These are phyloP conservation scores for Leuctra nigra DNA, from an alignment of 2,888 invertebrate species.

Conservation along the genomic window DNA sequence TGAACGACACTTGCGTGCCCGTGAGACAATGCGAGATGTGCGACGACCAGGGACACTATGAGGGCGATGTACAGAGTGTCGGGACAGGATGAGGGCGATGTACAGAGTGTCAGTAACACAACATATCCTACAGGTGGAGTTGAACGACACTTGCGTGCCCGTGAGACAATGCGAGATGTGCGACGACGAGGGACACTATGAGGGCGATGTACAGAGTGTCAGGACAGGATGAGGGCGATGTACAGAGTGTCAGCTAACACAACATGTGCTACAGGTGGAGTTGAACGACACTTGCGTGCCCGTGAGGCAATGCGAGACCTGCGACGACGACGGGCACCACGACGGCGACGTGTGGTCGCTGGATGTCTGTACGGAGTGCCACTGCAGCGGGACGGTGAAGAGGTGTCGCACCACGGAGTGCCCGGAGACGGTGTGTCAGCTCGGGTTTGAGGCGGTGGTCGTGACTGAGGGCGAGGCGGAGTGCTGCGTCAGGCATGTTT, in stretches of 20 bases:
- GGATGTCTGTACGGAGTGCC: constrained; percentile 67
- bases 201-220: too few species aligned
- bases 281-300: constrained; percentile 66
- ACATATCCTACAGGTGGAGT: constrained; percentile 60
- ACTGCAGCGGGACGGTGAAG: constrained; percentile 51
- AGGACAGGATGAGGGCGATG: too few species aligned
- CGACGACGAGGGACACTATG: constrained; percentile 61
- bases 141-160: constrained; percentile 65
- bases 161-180: constrained; percentile 63
- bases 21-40: too few species aligned
- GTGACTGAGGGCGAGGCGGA: constrained; percentile 48
- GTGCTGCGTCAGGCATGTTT: constrained; percentile 66
- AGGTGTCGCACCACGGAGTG: constrained; percentile 57
- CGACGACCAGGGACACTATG: too few species aligned
- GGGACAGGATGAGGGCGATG: too few species aligned
- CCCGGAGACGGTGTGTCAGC: constrained; percentile 51
- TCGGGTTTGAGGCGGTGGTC: constrained; percentile 49
- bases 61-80: too few species aligned
- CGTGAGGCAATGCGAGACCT: constrained; percentile 59
- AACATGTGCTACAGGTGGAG: constrained; percentile 57
- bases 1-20: too few species aligned
- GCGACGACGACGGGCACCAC: constrained; percentile 65
- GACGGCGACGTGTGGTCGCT: constrained; percentile 61
- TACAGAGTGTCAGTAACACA: too few species aligned
- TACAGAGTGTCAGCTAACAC: too few species aligned